These are phyloP conservation scores for Dasyurus viverrinus DNA, from an alignment of 2,113 vertebrate genomes.

Conservation along the genomic window DNA sequence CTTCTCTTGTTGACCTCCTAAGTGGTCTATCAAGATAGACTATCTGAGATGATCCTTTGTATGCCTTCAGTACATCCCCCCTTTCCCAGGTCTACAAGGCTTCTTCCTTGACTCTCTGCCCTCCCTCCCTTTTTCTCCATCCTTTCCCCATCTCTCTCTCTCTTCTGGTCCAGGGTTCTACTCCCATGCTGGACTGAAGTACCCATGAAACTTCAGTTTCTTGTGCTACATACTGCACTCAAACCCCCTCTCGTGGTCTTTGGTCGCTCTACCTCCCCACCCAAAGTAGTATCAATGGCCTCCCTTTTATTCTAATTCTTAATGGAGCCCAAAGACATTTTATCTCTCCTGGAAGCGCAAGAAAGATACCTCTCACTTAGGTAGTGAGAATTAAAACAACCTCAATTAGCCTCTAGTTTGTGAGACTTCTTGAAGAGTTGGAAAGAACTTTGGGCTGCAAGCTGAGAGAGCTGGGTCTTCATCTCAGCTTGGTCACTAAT, in stretches of 20 bases:
- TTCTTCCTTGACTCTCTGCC: not conserved
- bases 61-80: not conserved
- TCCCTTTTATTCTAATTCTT: slow-evolving; percentile 1
- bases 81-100: not conserved
- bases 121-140: not conserved
- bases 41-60: not conserved
- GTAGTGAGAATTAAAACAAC: not conserved
- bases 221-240: slow-evolving; percentile 28
- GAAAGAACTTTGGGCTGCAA: not conserved
- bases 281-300: slow-evolving; percentile 1
- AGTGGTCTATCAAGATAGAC: not conserved
- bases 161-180: not conserved
- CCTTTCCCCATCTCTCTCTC: not conserved
- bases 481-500: not conserved
- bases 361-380: not conserved
- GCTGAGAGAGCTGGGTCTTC: not conserved
- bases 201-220: not conserved
- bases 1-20: not conserved
- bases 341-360: slow-evolving; percentile 3
- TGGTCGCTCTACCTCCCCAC: not conserved
- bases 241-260: not conserved
- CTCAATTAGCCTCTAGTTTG: not conserved
- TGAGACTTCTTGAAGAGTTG: not conserved
- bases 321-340: not conserved
- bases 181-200: not conserved